These are phyloP conservation scores for Sinohyriopsis cumingii DNA, from an alignment of 2,888 invertebrate genomes.

Conservation along the genomic window DNA sequence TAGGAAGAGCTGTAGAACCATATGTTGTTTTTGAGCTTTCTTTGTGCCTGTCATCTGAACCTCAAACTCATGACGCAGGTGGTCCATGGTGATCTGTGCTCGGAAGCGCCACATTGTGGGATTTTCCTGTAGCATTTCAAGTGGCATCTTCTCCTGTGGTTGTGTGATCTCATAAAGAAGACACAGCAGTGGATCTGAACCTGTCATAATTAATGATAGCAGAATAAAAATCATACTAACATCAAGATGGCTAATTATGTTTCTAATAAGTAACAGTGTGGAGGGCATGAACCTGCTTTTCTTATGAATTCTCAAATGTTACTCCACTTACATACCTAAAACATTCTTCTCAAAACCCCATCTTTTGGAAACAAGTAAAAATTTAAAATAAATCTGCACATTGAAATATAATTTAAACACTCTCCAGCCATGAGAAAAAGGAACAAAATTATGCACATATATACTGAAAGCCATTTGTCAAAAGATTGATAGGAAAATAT, in stretches of 20 bases:
- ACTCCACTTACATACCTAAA: too few species aligned
- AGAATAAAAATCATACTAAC: background rate
- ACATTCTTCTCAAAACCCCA: too few species aligned
- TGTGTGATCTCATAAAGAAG: conserved; percentile 38
- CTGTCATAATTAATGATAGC: conserved; percentile 16
- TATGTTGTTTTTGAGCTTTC: background rate
- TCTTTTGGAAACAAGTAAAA: too few species aligned
- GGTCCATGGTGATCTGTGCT: conserved; percentile 34
- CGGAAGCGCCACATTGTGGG: conserved; percentile 42
- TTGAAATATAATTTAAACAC: too few species aligned
- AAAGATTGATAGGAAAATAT: too few species aligned
- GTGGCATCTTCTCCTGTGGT: conserved; percentile 4
- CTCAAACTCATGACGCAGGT: conserved; percentile 34
- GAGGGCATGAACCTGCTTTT: too few species aligned
- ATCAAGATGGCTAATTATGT: background rate
- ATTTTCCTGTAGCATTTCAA: conserved; percentile 17
- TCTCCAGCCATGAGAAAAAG: background rate
- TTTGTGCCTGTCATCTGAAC: background rate
- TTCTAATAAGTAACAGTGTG: background rate
- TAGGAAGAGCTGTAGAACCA: too few species aligned
- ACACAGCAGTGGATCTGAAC: conserved; percentile 37
- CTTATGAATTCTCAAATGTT: too few species aligned
- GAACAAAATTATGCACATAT: background rate
- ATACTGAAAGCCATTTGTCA: too few species aligned
- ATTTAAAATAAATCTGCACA: too few species aligned